Evolutionary conservation across 2,888 invertebrate species (phyloP), one percentile per base, ranked within the genome.

Genomic region (Tigriopus californicus): DNA sequence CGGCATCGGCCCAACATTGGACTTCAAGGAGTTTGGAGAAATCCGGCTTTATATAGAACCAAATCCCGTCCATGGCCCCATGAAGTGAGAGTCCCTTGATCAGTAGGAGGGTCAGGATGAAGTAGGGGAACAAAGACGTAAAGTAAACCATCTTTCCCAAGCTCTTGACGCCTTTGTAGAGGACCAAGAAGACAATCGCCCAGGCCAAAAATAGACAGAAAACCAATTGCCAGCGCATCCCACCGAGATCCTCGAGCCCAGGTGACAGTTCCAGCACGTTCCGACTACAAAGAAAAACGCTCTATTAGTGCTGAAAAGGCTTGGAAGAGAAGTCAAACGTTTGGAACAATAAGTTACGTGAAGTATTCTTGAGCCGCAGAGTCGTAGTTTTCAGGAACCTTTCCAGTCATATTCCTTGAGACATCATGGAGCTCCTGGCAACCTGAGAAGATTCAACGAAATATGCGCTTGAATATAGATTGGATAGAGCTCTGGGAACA

Each of bases 111-210:
- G 82, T 80, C 66, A 83, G 70, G 18, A 83, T 82, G 54, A 83
- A 78, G 67, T 83, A 83, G 8, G 83, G 83, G 65, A 83, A 83
- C n/a, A 83, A 73, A 18, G 83, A 83, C 25, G 83, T 83, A 67
- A 83, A 83, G 68, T 83, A 83, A 18, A 83, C 83, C 59, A 72
- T 77, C 74, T 85, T 85, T 65, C 85, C 85, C 20, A 83, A 83
- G 61, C 82, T 82, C 70, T 84, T 82, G 12, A 85, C 82, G 40
- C 84, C 83, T 72, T 83, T 84, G 71, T 82, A 82, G 46, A 85
- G 75, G 66, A 83, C 84, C 49, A 83, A 74, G 67, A 83, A 84
- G 20, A 84, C 83, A 63, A 84, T 82, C 58, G 80, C 68, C 87
- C 87, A 88, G 60, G 85, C 84, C 58, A 80, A 73, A 1, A 85